Evolutionary conservation across 2,888 invertebrate species (phyloP), one percentile per base, ranked within the genome.

Genomic region (Pyrrhosoma nymphula): DNA sequence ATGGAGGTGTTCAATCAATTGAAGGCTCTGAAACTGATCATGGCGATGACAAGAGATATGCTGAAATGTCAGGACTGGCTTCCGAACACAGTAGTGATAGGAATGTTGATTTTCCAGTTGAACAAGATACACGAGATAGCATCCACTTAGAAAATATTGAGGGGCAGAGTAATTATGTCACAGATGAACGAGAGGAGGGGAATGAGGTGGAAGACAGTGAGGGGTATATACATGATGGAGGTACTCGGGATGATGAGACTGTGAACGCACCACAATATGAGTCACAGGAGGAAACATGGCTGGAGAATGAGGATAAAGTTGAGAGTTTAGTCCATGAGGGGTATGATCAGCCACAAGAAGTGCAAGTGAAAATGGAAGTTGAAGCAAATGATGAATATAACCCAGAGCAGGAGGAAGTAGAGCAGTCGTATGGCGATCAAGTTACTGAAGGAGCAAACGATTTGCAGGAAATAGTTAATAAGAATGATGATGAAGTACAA

Each of bases 111-210:
- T 95, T 20, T 95, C 95, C 8, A 14, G 95, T 95, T 2, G 63
- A 95, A n/a, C 95, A 96, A 30, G 95, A 96, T 16, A 47, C 95
- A 90, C 96, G 96, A 12, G 60, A 60, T 60, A 16, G 20, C 18
- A 20, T 20, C 20, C 18, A 60, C 6, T 60, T 60, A 60, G 96
- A 96, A 88, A 96, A 96, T 95, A 95, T 96, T 55, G 91, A 90
- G 88, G 95, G 95, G 39, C 95, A 95, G 26, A 95, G 96, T 95
- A 95, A 96, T 95, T 95, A 95, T 55, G 90, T 60, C 60, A 89
- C 90, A 60, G 95, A 96, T 95, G 95, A 95, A 55, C 95, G 96
- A 75, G 95, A 95, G 95, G 96, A 96, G 95, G 95, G 95, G 95
- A 96, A 96, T 96, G 96, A 95, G 95, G 95, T 56, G 91, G 96